Percentiles rank a stretch among this genome's conserved stretches.
phyloP scores from a whole-genome alignment of 2,113 vertebrate species.

The Morone chrysops region DNA sequence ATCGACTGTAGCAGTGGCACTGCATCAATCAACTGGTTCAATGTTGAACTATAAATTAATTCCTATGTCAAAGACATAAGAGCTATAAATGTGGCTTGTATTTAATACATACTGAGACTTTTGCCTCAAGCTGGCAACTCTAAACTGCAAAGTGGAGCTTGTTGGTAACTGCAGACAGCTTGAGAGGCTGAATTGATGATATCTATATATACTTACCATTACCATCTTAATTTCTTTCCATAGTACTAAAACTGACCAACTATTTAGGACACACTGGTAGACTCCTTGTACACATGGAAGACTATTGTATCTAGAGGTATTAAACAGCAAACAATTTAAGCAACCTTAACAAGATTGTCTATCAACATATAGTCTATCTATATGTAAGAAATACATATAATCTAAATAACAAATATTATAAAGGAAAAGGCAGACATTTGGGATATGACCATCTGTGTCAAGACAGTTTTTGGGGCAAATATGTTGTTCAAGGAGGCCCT shows the following conservation, averaged over 20 bases:
- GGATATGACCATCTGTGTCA: neutral
- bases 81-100: slow-evolving; percentile 1
- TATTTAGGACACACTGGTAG: neutral
- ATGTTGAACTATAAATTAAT: neutral
- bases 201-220: no score
- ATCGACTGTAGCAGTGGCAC: neutral
- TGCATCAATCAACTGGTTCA: neutral
- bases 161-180: neutral
- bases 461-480: neutral
- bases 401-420: neutral
- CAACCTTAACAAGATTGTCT: neutral
- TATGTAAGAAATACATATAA: neutral
- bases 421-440: neutral
- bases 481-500: neutral
- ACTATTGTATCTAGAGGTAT: neutral
- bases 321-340: neutral
- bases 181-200: neutral
- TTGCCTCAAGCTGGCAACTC: slow-evolving; percentile 1
- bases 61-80: neutral
- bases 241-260: no score
- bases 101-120: neutral
- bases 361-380: neutral
- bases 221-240: no score
- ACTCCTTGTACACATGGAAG: neutral
- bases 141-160: neutral